These are phyloP conservation scores for Rotaria sp. DNA, from an alignment of 2,888 invertebrate genomes.

Conservation along the genomic window DNA sequence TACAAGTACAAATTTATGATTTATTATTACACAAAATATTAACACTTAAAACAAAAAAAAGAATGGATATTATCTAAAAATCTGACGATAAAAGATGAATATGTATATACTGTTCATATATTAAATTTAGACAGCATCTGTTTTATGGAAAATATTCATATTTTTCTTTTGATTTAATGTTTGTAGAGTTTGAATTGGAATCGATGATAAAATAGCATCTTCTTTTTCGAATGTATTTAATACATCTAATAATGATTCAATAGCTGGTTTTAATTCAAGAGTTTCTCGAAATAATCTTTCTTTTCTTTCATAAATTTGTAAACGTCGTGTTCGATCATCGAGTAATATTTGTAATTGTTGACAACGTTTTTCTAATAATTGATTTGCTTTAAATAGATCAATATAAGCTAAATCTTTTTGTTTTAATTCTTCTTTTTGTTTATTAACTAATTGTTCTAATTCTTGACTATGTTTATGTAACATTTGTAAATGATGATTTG, in stretches of 20 bases:
- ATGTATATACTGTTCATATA: background rate
- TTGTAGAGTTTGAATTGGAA: background rate
- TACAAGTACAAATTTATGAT: no score
- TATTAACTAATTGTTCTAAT: background rate
- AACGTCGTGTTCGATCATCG: background rate
- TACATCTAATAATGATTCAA: constrained; percentile 11
- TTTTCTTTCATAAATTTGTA: background rate
- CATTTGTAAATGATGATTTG: constrained; percentile 20
- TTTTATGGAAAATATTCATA: background rate
- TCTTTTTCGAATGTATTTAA: constrained; percentile 23
- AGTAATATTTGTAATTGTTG: background rate
- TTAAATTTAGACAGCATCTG: background rate
- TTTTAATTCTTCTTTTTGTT: background rate
- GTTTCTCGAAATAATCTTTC: constrained; percentile 1
- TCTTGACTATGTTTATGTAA: constrained; percentile 1
- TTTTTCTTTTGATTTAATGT: background rate
- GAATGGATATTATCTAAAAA: background rate
- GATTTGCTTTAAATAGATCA: background rate
- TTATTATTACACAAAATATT: no score
- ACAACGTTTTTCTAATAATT: constrained; percentile 8
- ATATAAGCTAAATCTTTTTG: background rate
- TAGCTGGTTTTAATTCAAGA: background rate
- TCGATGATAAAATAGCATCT: background rate
- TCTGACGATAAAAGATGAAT: background rate
- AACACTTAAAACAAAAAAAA: background rate